These are phyloP conservation scores for Brachyhypopomus occidentalis DNA, from an alignment of 2,113 vertebrate species.

Conservation along the genomic window DNA sequence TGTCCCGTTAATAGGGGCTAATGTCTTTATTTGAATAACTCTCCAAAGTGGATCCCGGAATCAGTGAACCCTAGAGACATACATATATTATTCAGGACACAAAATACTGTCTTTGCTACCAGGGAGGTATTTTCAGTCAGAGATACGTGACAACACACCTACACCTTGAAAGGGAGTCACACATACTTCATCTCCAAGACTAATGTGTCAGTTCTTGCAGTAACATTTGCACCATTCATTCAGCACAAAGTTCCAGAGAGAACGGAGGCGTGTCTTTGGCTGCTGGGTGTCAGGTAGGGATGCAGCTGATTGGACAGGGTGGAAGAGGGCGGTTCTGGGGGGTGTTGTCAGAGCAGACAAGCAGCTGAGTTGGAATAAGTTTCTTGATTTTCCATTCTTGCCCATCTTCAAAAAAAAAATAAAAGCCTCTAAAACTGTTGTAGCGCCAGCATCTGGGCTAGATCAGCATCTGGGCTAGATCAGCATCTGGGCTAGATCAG, in stretches of 20 bases:
- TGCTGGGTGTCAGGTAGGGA: too few species aligned
- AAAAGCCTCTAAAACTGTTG: too few species aligned
- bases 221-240: not conserved
- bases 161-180: not conserved
- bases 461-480: too few species aligned
- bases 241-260: not conserved
- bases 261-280: too few species aligned
- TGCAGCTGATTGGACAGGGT: too few species aligned
- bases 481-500: too few species aligned
- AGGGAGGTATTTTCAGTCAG: not conserved
- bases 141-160: not conserved
- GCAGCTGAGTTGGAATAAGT: conserved; percentile 16
- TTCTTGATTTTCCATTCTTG: not conserved
- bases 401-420: too few species aligned
- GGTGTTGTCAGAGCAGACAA: not conserved
- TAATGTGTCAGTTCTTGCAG: not conserved
- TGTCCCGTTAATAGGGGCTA: not conserved
- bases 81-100: conserved; percentile 10
- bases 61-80: not conserved
- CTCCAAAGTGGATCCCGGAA: not conserved
- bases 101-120: not conserved
- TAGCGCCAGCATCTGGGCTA: too few species aligned
- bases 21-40: not conserved
- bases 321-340: not conserved
- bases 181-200: not conserved